These are phyloP conservation scores for Vireo altiloquus DNA, from an alignment of 2,113 vertebrate genomes.

Conservation along the genomic window DNA sequence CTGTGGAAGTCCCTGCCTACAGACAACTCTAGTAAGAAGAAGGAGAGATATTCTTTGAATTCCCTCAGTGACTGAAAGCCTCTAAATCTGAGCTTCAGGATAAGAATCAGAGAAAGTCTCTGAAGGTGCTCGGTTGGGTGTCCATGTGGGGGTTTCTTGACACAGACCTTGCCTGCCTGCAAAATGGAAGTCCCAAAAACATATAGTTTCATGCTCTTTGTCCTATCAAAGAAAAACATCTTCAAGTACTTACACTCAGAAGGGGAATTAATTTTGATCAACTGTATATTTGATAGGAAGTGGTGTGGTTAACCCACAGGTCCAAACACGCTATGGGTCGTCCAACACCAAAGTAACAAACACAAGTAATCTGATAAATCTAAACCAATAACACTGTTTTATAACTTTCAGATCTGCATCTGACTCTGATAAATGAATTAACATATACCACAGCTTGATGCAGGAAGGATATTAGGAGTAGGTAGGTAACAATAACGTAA, in stretches of 20 bases:
- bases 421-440: not conserved
- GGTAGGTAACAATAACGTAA: not conserved
- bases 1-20: not conserved
- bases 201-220: not conserved
- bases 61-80: not conserved
- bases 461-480: not conserved
- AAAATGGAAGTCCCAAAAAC: not conserved
- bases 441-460: not conserved
- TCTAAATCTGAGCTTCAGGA: not conserved
- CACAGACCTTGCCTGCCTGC: accelerated
- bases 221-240: not conserved
- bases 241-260: not conserved
- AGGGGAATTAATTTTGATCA: not conserved
- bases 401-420: not conserved
- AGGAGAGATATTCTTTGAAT: not conserved
- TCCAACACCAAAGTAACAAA: not conserved
- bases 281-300: not conserved
- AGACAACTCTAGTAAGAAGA: not conserved
- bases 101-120: not conserved
- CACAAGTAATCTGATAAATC: not conserved
- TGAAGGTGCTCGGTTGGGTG: accelerated
- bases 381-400: not conserved
- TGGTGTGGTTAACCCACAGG: not conserved
- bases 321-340: accelerated
- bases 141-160: not conserved